phyloP scores from a whole-genome alignment of 2,113 vertebrate species.

The Calidris pygmaea region DNA sequence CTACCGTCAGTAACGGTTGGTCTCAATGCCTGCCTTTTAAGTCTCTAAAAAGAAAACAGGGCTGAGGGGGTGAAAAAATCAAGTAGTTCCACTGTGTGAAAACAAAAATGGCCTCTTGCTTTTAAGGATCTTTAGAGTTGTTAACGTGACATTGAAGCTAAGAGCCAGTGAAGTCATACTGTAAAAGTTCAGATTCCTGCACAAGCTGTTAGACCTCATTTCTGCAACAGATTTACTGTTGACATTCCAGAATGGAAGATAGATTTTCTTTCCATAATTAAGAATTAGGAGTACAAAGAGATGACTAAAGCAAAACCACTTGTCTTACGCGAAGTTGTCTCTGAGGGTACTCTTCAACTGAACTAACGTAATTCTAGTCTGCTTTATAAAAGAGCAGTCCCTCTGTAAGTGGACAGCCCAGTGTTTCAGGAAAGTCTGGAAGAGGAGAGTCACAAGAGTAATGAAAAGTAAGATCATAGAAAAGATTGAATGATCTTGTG shows the following conservation, averaged over 20 bases:
- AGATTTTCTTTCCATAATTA: background rate
- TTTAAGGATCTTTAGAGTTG: background rate
- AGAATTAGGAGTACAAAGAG: background rate
- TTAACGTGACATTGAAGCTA: background rate
- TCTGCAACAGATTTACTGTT: background rate
- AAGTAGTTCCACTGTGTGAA: background rate
- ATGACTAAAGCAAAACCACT: background rate
- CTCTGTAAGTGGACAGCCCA: background rate
- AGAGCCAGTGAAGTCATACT: background rate
- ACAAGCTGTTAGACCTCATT: background rate
- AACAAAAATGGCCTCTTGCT: background rate
- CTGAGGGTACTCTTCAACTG: background rate
- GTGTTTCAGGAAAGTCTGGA: background rate
- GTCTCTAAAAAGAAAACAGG: background rate
- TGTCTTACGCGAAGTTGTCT: background rate
- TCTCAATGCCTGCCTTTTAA: background rate
- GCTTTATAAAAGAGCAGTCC: background rate
- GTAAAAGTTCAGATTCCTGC: background rate
- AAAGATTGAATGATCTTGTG: background rate
- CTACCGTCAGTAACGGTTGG: background rate
- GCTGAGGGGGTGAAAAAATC: background rate
- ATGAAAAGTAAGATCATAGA: background rate
- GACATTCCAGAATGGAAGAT: background rate
- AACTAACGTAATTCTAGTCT: background rate
- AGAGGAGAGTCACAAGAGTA: background rate